Percentiles rank a stretch among this genome's conserved stretches.
Evolutionary conservation across 2,113 vertebrate genomes (phyloP).

Genomic region (Ceyx melanurus): DNA sequence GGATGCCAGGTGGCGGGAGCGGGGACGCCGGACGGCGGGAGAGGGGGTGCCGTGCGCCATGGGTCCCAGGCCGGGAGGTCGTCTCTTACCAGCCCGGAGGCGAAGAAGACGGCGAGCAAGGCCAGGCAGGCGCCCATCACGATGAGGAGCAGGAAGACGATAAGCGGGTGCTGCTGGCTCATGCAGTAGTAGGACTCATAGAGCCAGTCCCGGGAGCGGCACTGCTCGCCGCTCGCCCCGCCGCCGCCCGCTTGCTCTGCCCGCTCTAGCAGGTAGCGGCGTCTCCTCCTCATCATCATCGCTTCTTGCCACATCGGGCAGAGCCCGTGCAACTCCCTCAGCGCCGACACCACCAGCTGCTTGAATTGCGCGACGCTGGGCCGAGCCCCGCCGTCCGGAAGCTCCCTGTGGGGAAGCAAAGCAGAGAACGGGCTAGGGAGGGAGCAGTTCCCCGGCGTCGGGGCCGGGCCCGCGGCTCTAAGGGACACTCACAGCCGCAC

Average conservation of each 20-base stretch:
- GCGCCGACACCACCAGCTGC: slow-evolving; percentile 78
- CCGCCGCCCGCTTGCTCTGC: slow-evolving; percentile 63
- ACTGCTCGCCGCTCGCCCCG: slow-evolving; percentile 69
- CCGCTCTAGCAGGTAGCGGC: slow-evolving; percentile 83
- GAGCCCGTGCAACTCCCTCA: slow-evolving; percentile 19
- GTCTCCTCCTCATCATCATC: slow-evolving; percentile 88
- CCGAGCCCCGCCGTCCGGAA: slow-evolving; percentile 74
- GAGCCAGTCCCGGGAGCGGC: slow-evolving; percentile 90
- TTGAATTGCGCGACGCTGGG: slow-evolving; percentile 84
- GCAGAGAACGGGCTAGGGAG: background rate
- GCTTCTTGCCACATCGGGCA: slow-evolving; percentile 85
- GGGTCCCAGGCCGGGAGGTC: background rate
- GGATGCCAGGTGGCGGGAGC: background rate
- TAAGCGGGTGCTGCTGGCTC: slow-evolving; percentile 98
- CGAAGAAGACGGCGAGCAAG: slow-evolving; percentile 95
- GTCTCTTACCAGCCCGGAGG: slow-evolving; percentile 92
- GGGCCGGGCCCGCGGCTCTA: too few relatives aligned
- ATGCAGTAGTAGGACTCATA: slow-evolving; percentile 98
- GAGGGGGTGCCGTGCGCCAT: background rate
- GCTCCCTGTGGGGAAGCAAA: slow-evolving; percentile 69
- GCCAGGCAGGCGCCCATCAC: slow-evolving; percentile 96
- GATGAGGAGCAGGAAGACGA: slow-evolving; percentile 96
- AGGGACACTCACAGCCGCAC: slow-evolving; percentile 80
- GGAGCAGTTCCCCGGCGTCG: too few relatives aligned
- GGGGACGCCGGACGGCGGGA: background rate